These are phyloP conservation scores for Amblyjoppa fuscipennis DNA, from an alignment of 2,888 invertebrate species.

Conservation along the genomic window DNA sequence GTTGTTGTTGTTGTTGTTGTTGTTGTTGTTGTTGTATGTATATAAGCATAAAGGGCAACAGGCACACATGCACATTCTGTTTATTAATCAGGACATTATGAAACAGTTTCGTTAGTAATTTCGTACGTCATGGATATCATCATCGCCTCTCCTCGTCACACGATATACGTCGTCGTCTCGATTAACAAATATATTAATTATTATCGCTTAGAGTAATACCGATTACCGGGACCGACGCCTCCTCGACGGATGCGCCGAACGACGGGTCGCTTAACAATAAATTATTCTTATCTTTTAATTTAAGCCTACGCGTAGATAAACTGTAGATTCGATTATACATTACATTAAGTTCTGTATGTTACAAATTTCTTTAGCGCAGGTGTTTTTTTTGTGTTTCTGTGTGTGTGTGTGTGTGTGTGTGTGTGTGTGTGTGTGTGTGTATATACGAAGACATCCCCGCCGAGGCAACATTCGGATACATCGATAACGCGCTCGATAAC, in stretches of 20 bases:
- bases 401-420: no score
- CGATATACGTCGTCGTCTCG: conserved; percentile 58
- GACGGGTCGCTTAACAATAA: conserved; percentile 48
- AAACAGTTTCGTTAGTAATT: conserved; percentile 79
- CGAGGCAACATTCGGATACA: conserved; percentile 44
- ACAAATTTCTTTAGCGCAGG: conserved; percentile 72
- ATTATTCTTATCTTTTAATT: conserved; percentile 49
- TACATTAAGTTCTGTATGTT: conserved; percentile 76
- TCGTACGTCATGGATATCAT: conserved; percentile 67
- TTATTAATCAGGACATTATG: conserved; percentile 85
- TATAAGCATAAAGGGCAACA: conserved; percentile 80
- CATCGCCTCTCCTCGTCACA: conserved; percentile 59
- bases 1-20: neutral
- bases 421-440: neutral
- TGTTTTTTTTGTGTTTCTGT: conserved; percentile 15
- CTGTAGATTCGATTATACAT: conserved; percentile 75
- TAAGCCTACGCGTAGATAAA: conserved; percentile 60
- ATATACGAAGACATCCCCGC: conserved; percentile 58
- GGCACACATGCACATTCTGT: conserved; percentile 85
- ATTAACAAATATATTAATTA: conserved; percentile 72
- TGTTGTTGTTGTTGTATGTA: conserved; percentile 27
- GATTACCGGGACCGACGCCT: conserved; percentile 56
- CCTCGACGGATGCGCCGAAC: conserved; percentile 56
- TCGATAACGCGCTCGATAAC: conserved; percentile 33
- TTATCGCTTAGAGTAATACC: conserved; percentile 62